Base-by-base conservation (phyloP, 2,888 invertebrate species). In the Dysmachus trigonus region DNA sequence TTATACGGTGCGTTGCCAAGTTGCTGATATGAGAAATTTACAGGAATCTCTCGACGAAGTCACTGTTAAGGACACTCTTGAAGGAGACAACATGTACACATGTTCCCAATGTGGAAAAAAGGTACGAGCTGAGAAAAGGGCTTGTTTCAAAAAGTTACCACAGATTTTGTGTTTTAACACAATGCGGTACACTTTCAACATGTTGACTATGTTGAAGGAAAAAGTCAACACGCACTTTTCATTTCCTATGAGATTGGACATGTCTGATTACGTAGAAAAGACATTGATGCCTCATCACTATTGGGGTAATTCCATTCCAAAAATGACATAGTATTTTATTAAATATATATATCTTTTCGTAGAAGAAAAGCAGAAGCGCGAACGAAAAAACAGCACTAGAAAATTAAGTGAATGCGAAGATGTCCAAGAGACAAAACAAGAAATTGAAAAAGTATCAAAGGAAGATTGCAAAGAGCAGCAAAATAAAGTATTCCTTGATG, bases 141-240 rank as follows among this genome's bases (percentile, higher is more conserved):
- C 98, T 0, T 98, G 98, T 91, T 98, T 98, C 91, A 98, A 98
- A 91, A 97, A 97, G 90, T 93, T 98, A 33, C 98, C 98, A 0
- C 96, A 96, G 88, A 98, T 98, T 87, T 93, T 98, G 31, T 98
- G 98, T 91, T 98, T 98, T 92, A 98, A 98, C 92, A 98, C 98
- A 0, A 98, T 98, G 98, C 94, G 98, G 35, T 98, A 98, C 90
- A 98, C 98, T 0, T 98, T 98, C 93, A 98, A 98, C 92, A 98
- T 98, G 98, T 94, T 98, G 41, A 98, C 98, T 0, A 98, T 98
- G 98, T 93, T 97, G 87, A 98, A 98, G 90, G 98, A 98, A 91
- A 98, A 98, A 91, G 98, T 98, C 1, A 98, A 98, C 92, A 98
- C 98, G 0, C 98, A 98, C 90, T 98, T 98, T 91, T 98, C 98